phyloP scores from a whole-genome alignment of 2,113 vertebrate species.

The Probosciger aterrimus region DNA sequence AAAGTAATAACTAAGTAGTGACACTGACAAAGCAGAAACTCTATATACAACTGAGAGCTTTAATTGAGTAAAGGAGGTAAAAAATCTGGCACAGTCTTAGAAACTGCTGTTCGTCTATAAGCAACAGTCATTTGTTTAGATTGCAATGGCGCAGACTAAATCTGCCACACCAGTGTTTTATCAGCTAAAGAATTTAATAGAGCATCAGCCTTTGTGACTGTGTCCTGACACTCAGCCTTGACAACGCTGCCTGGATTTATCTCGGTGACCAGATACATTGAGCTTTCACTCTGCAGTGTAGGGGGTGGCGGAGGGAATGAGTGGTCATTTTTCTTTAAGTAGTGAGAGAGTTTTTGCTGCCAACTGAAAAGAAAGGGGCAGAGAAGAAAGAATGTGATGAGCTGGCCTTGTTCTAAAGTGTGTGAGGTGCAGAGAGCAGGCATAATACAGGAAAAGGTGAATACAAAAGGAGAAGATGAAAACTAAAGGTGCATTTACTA shows the following conservation, averaged over 20 bases:
- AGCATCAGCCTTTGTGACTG: slow-evolving; percentile 27
- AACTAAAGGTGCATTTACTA: slow-evolving; percentile 28
- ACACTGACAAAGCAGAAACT: not conserved
- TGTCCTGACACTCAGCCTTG: slow-evolving; percentile 41
- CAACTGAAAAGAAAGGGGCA: not conserved
- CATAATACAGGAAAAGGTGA: not conserved
- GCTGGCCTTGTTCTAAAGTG: not conserved
- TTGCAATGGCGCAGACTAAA: not conserved
- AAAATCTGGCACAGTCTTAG: slow-evolving; percentile 27
- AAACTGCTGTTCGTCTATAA: slow-evolving; percentile 4
- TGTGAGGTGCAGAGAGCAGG: not conserved
- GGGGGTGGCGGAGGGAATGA: not conserved
- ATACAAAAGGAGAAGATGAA: not conserved
- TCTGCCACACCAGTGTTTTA: slow-evolving; percentile 38
- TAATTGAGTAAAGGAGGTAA: slow-evolving; percentile 49
- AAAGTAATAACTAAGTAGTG: not conserved
- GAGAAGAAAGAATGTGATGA: not conserved
- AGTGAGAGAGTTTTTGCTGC: slow-evolving; percentile 23
- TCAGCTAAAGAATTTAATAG: slow-evolving; percentile 31
- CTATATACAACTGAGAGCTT: not conserved
- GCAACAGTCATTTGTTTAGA: not conserved
- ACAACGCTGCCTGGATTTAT: slow-evolving; percentile 57
- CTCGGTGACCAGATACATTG: slow-evolving; percentile 39
- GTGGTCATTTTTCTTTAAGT: slow-evolving; percentile 49
- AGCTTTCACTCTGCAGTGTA: not conserved